Percentiles rank a stretch among this genome's conserved stretches.
Evolutionary conservation across 1,140 invertebrate species (phyloP).

Genomic region (Lasioglossum albipes): DNA sequence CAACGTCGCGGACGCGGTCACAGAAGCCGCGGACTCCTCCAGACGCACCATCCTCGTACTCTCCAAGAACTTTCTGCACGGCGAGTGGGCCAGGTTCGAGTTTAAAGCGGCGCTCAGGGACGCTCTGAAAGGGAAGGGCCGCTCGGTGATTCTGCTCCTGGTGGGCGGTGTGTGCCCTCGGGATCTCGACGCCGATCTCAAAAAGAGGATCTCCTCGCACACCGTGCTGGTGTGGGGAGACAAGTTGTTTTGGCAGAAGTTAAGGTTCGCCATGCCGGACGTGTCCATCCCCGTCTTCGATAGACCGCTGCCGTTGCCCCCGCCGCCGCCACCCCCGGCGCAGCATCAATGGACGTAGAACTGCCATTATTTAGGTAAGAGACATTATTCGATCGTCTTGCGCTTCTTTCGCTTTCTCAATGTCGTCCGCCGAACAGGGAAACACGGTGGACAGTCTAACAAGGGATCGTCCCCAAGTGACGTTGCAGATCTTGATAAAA

Average conservation of each 20-base stretch:
- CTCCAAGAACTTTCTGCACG: conserved; percentile 95
- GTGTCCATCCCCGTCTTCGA: conserved; percentile 81
- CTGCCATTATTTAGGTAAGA: conserved; percentile 61
- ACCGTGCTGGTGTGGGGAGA: conserved; percentile 95
- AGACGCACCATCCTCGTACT: conserved; percentile 93
- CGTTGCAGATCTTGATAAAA: no score
- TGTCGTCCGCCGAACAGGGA: no score
- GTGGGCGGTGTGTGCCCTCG: conserved; percentile 90
- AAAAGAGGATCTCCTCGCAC: conserved; percentile 93
- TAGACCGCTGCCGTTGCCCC: conserved; percentile 81
- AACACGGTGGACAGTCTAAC: no score
- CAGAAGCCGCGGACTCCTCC: conserved; percentile 94
- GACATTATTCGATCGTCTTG: conserved; percentile 17
- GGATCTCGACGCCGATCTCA: conserved; percentile 93
- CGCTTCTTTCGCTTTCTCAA: background rate
- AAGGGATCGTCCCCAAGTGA: no score
- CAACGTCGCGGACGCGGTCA: conserved; percentile 90
- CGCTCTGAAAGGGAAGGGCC: conserved; percentile 90
- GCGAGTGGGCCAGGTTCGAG: conserved; percentile 96
- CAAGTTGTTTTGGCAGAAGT: conserved; percentile 96
- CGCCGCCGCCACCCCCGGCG: conserved; percentile 72
- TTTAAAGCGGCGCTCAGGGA: conserved; percentile 95
- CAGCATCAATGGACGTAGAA: conserved; percentile 82
- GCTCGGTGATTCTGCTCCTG: conserved; percentile 91
- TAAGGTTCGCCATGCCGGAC: conserved; percentile 94